Evolutionary conservation across 2,797 vertebrate genomes (phyloP), one percentile per base, ranked within the genome.

Genomic region (Anabacerthia variegaticeps): DNA sequence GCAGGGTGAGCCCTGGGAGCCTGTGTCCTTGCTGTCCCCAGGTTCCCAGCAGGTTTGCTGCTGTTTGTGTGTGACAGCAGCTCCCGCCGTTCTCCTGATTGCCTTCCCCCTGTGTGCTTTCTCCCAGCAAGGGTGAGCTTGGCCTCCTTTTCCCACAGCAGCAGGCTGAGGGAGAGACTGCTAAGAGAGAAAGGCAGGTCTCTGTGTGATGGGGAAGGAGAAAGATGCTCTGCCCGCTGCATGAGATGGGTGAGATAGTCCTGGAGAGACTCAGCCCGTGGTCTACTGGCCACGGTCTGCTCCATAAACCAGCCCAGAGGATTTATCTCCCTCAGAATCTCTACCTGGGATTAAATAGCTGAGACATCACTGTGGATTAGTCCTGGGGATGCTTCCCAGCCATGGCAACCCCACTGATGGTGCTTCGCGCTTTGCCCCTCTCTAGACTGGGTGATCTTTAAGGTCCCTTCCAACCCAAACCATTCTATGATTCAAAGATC

Each of bases 161-260:
- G 65, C 65, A 67, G 90, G 48, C 34, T 26, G 32, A 30, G 52
- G 27, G 54, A 88, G 39, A 2, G 41, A 3, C 30, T 67, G 71
- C 43, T 28, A 3, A 18, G 51, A 17, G 26, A 61, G 79, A 32
- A 48, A 46, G 34, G 48, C 68, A 56, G 73, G 80, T 46, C 6
- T 43, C 21, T 9, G 0, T 26, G 78, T 7, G 15, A 3, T 7
- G 8, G 39, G 39, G 61, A 92, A 65, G 65, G 68, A 58, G 48
- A 32, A 59, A 7, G 72, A 30, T 59, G 88, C 61, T 88, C 89
- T 69, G 36, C 16, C 16, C 0, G 3, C 32, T 44, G 58, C 5
- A 0, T 5, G 56, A 55, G 43, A 4, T 11, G 52, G 55, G 59
- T 2, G 10, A 76, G 24, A 6, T 7, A 7, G 22, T 1, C 17